These are phyloP conservation scores for Ornithoptera alexandrae DNA, from an alignment of 2,888 invertebrate genomes.

Conservation along the genomic window DNA sequence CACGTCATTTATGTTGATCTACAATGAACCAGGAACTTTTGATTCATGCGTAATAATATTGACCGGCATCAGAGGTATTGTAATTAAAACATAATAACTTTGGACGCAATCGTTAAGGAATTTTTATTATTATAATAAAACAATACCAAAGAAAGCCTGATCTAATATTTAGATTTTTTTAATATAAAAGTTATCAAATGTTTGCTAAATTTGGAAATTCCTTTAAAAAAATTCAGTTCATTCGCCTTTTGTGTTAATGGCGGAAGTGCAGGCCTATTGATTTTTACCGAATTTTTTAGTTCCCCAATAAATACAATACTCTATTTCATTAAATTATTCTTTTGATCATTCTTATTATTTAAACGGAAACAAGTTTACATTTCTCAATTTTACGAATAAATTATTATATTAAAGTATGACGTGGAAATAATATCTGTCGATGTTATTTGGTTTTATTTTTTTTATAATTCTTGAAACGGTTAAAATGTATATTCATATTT, in stretches of 20 bases:
- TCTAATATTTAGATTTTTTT: background rate
- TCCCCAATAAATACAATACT: background rate
- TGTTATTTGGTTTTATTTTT: too few relatives aligned
- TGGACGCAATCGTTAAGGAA: constrained; percentile 13
- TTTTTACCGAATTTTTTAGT: background rate
- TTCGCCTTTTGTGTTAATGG: constrained; percentile 1
- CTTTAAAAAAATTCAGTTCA: background rate
- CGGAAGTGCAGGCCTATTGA: constrained; percentile 12
- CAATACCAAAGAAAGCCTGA: background rate
- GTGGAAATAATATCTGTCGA: too few relatives aligned
- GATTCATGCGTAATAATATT: constrained; percentile 23
- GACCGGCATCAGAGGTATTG: constrained; percentile 16
- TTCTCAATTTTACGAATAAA: background rate
- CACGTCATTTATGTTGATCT: constrained; percentile 1
- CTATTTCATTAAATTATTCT: background rate
- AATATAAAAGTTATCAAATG: background rate
- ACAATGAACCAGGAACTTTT: constrained; percentile 24
- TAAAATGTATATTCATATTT: too few relatives aligned
- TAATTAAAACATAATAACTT: constrained; percentile 18
- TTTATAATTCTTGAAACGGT: too few relatives aligned
- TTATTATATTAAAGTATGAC: background rate
- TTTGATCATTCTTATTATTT: background rate
- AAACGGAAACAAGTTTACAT: too few relatives aligned
- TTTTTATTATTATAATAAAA: constrained; percentile 15
- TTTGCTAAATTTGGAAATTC: background rate